Evolutionary conservation across 1,140 invertebrate genomes (phyloP), one percentile per base, ranked within the genome.

Genomic region (Rhagoletis pomonella): DNA sequence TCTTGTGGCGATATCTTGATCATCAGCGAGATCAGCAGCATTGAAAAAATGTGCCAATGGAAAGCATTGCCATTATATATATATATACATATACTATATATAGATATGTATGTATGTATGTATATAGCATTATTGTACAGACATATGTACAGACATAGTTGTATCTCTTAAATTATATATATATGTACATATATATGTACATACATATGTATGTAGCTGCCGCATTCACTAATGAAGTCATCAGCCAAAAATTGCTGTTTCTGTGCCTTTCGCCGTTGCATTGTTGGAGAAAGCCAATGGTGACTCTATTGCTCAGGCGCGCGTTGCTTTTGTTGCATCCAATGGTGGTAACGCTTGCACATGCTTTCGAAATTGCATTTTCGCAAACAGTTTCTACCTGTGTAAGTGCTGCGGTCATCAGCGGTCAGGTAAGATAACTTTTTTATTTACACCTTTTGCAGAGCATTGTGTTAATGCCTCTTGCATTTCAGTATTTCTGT

Each of bases 1-100:
- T 81, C 1, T 3, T 81, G n/a, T n/a, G n/a, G 73, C 73, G 47
- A 81, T 81, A 81, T 81, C 73, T 81, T 81, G 73, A 81, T 81
- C 73, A 81, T 12, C 44, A 50, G 50, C 73, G 6, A 50, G 47
- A 81, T 81, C 17, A 55, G 4, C 47, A 14, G 47, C 19, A 47
- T 19, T 3, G 39, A 81, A 29, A 29, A 29, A 73, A 73, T 73
- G 69, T 44, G 69, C 42, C 29, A 14, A 42, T 6, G 44, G 14
- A n/a, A 17, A 47, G 73, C 5, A n/a, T 42, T 12, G 69, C 42
- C 7, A 47, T 50, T 58, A 10, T 17, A 4, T 14, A 12, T 14
- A 10, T 55, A 3, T 7, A 4, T 39, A 10, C n/a, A n/a, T n/a
- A n/a, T n/a, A n/a, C n/a, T n/a, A n/a, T 29, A 29, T 29, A 29